Conservation (phyloP, 2,888 invertebrate genomes). For the Phortica okadai region DNA sequence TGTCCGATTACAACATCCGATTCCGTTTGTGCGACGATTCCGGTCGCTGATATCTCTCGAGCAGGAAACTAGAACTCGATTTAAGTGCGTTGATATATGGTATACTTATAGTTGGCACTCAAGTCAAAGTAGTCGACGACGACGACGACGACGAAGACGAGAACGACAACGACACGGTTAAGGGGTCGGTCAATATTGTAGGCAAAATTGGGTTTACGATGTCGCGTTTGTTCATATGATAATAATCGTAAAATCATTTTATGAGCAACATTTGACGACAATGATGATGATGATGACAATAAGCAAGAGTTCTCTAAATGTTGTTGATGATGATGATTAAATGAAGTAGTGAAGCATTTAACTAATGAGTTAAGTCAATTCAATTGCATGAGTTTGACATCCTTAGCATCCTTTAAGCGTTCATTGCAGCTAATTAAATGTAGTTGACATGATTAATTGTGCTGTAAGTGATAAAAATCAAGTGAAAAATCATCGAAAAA, state of each 20-base stretch:
- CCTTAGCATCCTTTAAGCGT: neutral
- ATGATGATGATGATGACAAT: neutral
- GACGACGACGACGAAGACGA: neutral
- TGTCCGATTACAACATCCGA: conserved; percentile 69
- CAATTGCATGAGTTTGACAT: neutral
- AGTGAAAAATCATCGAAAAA: conserved; percentile 33
- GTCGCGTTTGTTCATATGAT: conserved; percentile 43
- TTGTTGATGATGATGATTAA: neutral
- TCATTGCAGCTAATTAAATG: conserved; percentile 43
- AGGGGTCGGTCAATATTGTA: conserved; percentile 26
- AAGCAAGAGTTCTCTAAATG: neutral
- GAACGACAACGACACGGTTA: neutral
- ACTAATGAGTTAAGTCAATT: conserved; percentile 17
- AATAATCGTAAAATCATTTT: conserved; percentile 68
- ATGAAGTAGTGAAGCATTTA: conserved; percentile 10
- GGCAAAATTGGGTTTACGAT: conserved; percentile 28
- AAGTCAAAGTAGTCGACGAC: conserved; percentile 10
- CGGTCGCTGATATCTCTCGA: conserved; percentile 56
- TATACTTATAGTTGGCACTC: conserved; percentile 14
- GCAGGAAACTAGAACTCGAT: conserved; percentile 32
- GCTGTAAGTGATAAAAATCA: conserved; percentile 29
- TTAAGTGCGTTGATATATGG: neutral
- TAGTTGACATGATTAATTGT: conserved; percentile 48
- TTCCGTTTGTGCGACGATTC: conserved; percentile 59
- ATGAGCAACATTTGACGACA: conserved; percentile 49